These are phyloP conservation scores for Crocidura indochinensis DNA, from an alignment of 2,797 vertebrate species.

Conservation along the genomic window DNA sequence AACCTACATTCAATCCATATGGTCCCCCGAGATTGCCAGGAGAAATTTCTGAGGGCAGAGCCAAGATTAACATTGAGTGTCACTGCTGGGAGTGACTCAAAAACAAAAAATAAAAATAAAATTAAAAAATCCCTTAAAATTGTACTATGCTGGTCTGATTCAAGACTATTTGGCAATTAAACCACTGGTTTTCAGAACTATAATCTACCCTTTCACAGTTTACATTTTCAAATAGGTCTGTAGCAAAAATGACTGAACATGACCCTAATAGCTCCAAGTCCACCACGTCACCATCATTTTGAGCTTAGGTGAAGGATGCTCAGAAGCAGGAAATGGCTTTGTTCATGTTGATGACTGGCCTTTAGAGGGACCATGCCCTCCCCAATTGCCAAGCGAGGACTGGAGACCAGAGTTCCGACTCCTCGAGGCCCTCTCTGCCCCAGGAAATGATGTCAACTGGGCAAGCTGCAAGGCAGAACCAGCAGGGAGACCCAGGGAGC, in stretches of 20 bases:
- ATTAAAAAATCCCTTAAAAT: constrained; percentile 20
- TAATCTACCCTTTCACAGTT: constrained; percentile 16
- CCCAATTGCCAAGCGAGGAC: too few relatives aligned
- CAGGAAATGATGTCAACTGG: too few relatives aligned
- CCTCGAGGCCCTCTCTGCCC: too few relatives aligned
- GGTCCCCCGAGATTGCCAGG: too few relatives aligned
- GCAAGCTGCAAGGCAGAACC: too few relatives aligned
- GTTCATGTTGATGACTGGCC: neutral
- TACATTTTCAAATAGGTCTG: constrained; percentile 44
- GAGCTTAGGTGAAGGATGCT: neutral
- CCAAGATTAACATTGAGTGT: too few relatives aligned
- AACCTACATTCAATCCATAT: too few relatives aligned
- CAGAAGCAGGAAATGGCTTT: neutral
- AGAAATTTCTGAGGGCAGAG: too few relatives aligned
- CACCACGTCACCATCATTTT: neutral
- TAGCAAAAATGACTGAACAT: constrained; percentile 34
- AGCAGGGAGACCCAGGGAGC: too few relatives aligned
- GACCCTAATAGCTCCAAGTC: neutral
- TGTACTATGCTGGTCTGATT: constrained; percentile 52
- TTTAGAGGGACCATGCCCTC: constrained; percentile 1
- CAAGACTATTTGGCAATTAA: constrained; percentile 49
- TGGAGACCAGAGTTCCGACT: too few relatives aligned
- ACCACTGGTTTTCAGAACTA: constrained; percentile 33
- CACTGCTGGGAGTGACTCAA: too few relatives aligned
- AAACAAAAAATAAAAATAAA: too few relatives aligned